A percentile compares a stretch with the other conserved stretches of the same genome.
phyloP scores from a whole-genome alignment of 2,797 vertebrate genomes.

The Anableps anableps region DNA sequence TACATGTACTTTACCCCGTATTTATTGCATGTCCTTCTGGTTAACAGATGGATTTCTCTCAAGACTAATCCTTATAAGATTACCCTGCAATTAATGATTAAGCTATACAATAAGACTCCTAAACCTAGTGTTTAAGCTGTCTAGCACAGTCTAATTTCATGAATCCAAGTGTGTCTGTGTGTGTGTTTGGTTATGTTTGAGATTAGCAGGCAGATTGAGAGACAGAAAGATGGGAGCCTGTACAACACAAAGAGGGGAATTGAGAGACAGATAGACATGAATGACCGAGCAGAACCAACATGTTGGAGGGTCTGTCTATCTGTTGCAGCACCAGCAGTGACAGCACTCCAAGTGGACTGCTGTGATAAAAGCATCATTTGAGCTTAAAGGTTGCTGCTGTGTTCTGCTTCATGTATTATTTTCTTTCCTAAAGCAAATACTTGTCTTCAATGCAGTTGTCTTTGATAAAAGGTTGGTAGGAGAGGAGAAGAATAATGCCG shows the following conservation, averaged over 20 bases:
- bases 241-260: constrained; percentile 9
- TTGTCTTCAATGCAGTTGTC: constrained; percentile 33
- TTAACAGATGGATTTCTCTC: constrained; percentile 54
- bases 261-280: constrained; percentile 15
- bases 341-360: constrained; percentile 52
- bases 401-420: constrained; percentile 36
- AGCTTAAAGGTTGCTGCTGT: constrained; percentile 50
- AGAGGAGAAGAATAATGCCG: constrained; percentile 20
- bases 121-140: constrained; percentile 33
- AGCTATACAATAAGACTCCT: constrained; percentile 49
- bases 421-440: constrained; percentile 38
- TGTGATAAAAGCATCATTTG: constrained; percentile 57
- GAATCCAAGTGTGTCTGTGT: constrained; percentile 10
- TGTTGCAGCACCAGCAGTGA: constrained; percentile 51
- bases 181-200: background rate
- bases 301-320: constrained; percentile 29
- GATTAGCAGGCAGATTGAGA: constrained; percentile 16
- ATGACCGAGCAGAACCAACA: constrained; percentile 17
- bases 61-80: constrained; percentile 66
- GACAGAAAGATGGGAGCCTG: background rate
- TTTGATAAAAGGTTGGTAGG: constrained; percentile 39
- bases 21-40: constrained; percentile 14
- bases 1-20: constrained; percentile 12
- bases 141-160: constrained; percentile 26
- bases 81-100: constrained; percentile 67